These are phyloP conservation scores for Rhinophrynus dorsalis DNA, from an alignment of 2,797 vertebrate species.

Conservation along the genomic window DNA sequence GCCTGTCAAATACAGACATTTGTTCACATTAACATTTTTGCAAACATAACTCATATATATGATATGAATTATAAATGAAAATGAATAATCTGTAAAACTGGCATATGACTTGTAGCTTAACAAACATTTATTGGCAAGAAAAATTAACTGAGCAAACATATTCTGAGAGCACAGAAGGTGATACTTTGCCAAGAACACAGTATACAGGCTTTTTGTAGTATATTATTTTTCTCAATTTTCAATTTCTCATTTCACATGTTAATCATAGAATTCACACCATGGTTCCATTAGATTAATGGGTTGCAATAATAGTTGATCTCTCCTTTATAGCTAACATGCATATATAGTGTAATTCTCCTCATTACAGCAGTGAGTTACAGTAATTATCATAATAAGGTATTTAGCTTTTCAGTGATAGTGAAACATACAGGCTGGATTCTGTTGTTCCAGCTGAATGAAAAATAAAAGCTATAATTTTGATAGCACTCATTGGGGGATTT, in stretches of 20 bases:
- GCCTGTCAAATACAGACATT: too few species aligned
- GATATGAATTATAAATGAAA: too few species aligned
- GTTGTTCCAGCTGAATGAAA: too few species aligned
- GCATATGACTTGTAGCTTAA: too few species aligned
- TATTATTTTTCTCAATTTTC: background rate
- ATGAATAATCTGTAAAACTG: too few species aligned
- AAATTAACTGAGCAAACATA: background rate
- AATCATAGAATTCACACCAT: slow-evolving; percentile 57
- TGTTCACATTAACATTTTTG: too few species aligned
- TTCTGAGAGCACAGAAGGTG: background rate
- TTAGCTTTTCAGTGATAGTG: slow-evolving; percentile 62
- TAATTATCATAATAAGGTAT: slow-evolving; percentile 57
- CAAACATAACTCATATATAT: too few species aligned
- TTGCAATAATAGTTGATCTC: slow-evolving; percentile 60
- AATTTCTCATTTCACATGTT: slow-evolving; percentile 54
- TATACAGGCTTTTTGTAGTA: background rate
- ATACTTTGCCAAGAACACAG: background rate
- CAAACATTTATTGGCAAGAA: background rate
- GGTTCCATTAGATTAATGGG: slow-evolving; percentile 67
- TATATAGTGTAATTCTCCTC: slow-evolving; percentile 64
- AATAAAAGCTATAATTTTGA: too few species aligned
- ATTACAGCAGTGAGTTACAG: slow-evolving; percentile 62
- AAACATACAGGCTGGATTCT: background rate
- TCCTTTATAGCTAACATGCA: slow-evolving; percentile 57
- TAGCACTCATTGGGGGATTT: too few species aligned